phyloP scores from a whole-genome alignment of 2,888 invertebrate species.

The Sesia apiformis region DNA sequence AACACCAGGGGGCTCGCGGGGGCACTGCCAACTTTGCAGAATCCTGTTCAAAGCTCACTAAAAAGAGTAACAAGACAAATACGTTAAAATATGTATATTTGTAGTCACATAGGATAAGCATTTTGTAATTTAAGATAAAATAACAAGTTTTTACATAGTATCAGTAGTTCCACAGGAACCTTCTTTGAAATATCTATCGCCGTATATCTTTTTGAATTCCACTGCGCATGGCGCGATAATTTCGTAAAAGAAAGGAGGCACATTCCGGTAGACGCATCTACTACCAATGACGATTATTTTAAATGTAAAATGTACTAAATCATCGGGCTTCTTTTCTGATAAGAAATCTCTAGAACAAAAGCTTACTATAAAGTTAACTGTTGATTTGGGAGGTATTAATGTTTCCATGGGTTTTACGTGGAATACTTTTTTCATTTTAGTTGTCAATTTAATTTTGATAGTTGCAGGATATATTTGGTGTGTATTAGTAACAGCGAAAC shows the following conservation, averaged over 20 bases:
- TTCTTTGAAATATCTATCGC: conserved; percentile 13
- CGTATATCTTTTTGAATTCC: neutral
- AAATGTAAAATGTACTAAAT: conserved; percentile 44
- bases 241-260: conserved; percentile 6
- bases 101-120: too few species aligned
- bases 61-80: too few species aligned
- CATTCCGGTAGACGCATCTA: conserved; percentile 24
- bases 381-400: conserved; percentile 23
- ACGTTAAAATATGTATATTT: too few species aligned
- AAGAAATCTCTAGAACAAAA: conserved; percentile 29
- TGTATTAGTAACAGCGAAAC: conserved; percentile 35
- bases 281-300: conserved; percentile 39
- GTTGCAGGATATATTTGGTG: conserved; percentile 33
- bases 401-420: conserved; percentile 34
- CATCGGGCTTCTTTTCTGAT: conserved; percentile 15
- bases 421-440: conserved; percentile 44
- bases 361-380: conserved; percentile 26
- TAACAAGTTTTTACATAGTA: too few species aligned
- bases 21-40: too few species aligned
- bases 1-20: too few species aligned
- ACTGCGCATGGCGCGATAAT: conserved; percentile 4
- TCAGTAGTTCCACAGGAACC: neutral
- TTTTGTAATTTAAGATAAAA: too few species aligned
- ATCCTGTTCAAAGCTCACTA: too few species aligned
- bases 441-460: conserved; percentile 39